Evolutionary conservation across 2,797 vertebrate species (phyloP), one percentile per base, ranked within the genome.

Genomic region (Cygnus olor): DNA sequence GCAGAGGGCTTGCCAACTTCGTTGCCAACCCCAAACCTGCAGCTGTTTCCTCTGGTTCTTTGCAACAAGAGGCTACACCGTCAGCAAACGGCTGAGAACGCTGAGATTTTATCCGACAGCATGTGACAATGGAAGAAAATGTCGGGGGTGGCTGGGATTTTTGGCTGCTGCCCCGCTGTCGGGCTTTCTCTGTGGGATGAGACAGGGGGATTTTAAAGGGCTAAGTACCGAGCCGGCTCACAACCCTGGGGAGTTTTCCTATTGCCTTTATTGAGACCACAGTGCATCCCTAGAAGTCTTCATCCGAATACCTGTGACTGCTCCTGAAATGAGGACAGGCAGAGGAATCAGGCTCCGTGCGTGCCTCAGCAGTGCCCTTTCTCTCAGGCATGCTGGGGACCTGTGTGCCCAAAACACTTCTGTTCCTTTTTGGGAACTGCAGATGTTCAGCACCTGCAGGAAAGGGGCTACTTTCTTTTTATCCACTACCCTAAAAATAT

Each of bases 11-110:
- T 9, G 7, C 28, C 30, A 70, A 25, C 16, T n/a, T 72, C 34
- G 3, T n/a, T 42, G 36, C 53, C n/a, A 36, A 14, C 36, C n/a
- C 57, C 8, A 44, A 40, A 13, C 34, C 53, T 9, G 42, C 16
- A 0, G 3, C 22, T 6, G 8, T 20, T 53, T 14, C 4, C 44
- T 47, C 36, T 2, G 22, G 6, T 44, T 34, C 45, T 20, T 40
- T 1, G 54, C 57, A 0, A 8, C 4, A 13, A 60, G 77, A 2
- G n/a, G 80, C 51, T 22, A 58, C 1, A 32, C 30, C 1, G 1
- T 32, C 2, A 56, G 73, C 60, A 34, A 51, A 34, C 54, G 40
- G 78, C 53, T 6, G 30, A 38, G 85, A 49, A 12, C 25, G 3
- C 53, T 0, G 61, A 30, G 77, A 7, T 80, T 47, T 44, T 25